These are phyloP conservation scores for Aurelia sp. DNA, from an alignment of 30 jellyfish, hydroid and myxozoan species.

Conservation along the genomic window DNA sequence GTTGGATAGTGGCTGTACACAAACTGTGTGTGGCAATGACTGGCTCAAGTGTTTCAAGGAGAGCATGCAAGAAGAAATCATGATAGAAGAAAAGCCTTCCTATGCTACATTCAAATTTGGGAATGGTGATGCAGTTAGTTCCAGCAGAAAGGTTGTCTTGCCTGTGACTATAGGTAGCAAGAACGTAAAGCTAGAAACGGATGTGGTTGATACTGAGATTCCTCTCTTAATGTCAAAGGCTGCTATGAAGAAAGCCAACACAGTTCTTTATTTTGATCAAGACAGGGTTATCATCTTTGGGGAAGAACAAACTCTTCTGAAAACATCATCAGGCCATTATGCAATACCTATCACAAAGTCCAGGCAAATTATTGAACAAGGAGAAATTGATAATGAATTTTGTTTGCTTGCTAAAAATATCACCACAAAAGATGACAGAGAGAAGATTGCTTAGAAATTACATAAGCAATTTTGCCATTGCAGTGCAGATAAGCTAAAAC, in stretches of 20 bases:
- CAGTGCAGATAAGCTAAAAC: conserved; percentile 14
- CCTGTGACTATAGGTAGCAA: conserved; percentile 38
- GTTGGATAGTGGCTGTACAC: no score
- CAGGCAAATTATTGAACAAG: conserved; percentile 17
- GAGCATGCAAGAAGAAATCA: no score
- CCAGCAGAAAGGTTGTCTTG: conserved; percentile 16
- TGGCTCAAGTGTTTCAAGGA: no score
- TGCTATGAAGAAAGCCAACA: conserved; percentile 50
- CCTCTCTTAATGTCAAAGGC: conserved; percentile 39
- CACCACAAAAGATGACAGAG: no score
- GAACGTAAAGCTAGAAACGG: conserved; percentile 16
- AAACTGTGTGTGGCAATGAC: no score
- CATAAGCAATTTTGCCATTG: conserved; percentile 47
- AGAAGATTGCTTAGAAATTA: not conserved
- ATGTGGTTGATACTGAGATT: conserved; percentile 60
- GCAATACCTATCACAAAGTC: conserved; percentile 31
- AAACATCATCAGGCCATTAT: conserved; percentile 51
- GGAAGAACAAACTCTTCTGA: not conserved
- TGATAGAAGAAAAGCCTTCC: conserved; percentile 27
- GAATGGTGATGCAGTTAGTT: conserved; percentile 27
- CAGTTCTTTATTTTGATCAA: conserved; percentile 42
- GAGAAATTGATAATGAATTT: conserved; percentile 32
- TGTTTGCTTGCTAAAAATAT: not conserved
- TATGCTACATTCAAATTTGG: conserved; percentile 64
- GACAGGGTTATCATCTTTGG: conserved; percentile 43